Percentiles rank a stretch among this genome's conserved stretches.
Evolutionary conservation across 2,888 invertebrate genomes (phyloP).

Genomic region (Chloromyia formosa): DNA sequence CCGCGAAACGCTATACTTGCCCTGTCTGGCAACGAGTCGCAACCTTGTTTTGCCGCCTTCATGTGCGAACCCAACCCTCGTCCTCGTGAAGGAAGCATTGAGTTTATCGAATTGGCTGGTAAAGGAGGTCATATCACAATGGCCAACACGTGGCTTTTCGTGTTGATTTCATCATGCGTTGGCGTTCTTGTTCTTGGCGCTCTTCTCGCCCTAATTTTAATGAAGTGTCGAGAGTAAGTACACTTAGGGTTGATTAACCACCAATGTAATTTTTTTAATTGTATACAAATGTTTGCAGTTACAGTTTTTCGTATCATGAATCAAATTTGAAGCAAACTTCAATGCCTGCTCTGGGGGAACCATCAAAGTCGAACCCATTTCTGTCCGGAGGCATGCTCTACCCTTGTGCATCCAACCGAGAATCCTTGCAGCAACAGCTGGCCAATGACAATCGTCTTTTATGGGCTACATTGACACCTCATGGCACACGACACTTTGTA

Average conservation of each 20-base stretch:
- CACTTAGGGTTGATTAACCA: neutral
- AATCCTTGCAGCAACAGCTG: conserved; percentile 63
- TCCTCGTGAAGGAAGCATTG: conserved; percentile 72
- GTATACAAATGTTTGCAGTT: conserved; percentile 51
- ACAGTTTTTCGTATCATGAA: conserved; percentile 62
- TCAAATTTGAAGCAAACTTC: conserved; percentile 66
- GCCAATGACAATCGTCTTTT: conserved; percentile 75
- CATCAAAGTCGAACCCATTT: conserved; percentile 64
- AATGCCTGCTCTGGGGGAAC: conserved; percentile 68
- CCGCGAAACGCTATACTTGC: conserved; percentile 63
- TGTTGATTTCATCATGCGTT: conserved; percentile 81
- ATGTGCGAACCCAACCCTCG: conserved; percentile 71
- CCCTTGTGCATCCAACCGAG: conserved; percentile 66
- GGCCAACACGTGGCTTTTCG: conserved; percentile 85
- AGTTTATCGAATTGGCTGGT: conserved; percentile 81
- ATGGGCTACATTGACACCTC: conserved; percentile 86
- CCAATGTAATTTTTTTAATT: neutral
- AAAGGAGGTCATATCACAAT: conserved; percentile 65
- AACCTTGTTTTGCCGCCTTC: conserved; percentile 72
- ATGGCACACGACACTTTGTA: conserved; percentile 82
- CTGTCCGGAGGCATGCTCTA: conserved; percentile 69
- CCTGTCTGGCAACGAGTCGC: conserved; percentile 67
- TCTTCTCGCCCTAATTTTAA: conserved; percentile 77
- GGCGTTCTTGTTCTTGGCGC: conserved; percentile 82
- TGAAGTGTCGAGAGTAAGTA: conserved; percentile 82